These are phyloP conservation scores for Chlorops oryzae DNA, from an alignment of 1,140 invertebrate genomes.

Conservation along the genomic window DNA sequence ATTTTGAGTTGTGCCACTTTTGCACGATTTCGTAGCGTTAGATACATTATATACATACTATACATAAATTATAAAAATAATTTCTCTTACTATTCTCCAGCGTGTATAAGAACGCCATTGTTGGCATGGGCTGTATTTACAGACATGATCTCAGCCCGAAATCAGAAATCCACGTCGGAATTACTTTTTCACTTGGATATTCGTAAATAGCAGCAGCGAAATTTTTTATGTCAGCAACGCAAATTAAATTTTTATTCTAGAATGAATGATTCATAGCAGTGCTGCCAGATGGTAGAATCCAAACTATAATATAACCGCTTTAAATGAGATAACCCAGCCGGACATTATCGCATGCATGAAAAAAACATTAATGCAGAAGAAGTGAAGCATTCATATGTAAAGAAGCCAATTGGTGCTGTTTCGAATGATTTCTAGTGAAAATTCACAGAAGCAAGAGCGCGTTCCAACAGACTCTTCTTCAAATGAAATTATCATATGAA, in stretches of 20 bases:
- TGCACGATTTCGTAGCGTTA: background rate
- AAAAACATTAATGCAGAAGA: too few relatives aligned
- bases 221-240: background rate
- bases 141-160: conserved; percentile 61
- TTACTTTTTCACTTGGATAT: background rate
- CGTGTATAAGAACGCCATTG: conserved; percentile 84
- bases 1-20: background rate
- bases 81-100: conserved; percentile 78
- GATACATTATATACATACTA: background rate
- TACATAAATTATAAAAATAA: background rate
- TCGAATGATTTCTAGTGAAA: too few relatives aligned
- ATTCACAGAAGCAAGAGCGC: too few relatives aligned
- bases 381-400: too few relatives aligned
- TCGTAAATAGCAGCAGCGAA: background rate
- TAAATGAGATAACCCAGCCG: too few relatives aligned
- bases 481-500: too few relatives aligned
- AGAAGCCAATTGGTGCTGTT: too few relatives aligned
- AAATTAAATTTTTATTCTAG: background rate
- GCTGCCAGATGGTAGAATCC: too few relatives aligned
- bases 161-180: conserved; percentile 13
- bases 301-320: too few relatives aligned
- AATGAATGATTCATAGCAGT: too few relatives aligned
- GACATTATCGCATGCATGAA: too few relatives aligned
- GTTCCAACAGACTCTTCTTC: too few relatives aligned
- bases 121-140: conserved; percentile 88